phyloP scores from a whole-genome alignment of 2,797 vertebrate species.

The Sciurus vulgaris region DNA sequence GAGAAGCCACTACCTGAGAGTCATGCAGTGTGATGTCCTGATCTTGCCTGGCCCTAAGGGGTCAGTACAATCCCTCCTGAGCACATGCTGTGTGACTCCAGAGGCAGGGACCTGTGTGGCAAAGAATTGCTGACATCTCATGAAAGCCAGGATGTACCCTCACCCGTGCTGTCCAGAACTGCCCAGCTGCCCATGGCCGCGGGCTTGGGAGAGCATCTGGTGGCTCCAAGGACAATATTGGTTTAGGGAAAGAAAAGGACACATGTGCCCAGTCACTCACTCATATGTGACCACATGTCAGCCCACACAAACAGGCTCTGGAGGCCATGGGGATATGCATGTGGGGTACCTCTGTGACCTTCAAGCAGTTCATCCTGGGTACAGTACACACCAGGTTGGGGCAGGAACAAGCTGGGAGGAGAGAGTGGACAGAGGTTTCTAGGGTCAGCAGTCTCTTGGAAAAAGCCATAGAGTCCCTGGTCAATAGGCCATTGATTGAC shows the following conservation, averaged over 20 bases:
- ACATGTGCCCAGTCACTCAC: background rate
- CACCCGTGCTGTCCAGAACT: background rate
- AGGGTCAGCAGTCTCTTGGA: background rate
- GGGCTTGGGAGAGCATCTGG: background rate
- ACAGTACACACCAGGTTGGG: background rate
- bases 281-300: background rate
- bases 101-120: background rate
- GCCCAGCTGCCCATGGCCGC: fast-evolving
- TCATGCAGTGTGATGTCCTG: background rate
- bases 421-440: background rate
- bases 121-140: background rate
- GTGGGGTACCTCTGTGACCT: background rate
- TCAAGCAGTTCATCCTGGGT: background rate
- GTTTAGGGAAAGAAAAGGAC: constrained; percentile 17
- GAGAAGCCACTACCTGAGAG: background rate
- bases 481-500: background rate
- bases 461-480: background rate
- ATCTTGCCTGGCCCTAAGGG: background rate
- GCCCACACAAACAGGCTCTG: background rate
- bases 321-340: background rate
- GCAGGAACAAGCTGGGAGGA: background rate
- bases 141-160: background rate
- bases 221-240: constrained; percentile 61
- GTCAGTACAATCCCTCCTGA: background rate
- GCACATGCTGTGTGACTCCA: background rate